Base-by-base conservation (phyloP, 2,888 invertebrate species). In the Hemicrepidius hirtus region DNA sequence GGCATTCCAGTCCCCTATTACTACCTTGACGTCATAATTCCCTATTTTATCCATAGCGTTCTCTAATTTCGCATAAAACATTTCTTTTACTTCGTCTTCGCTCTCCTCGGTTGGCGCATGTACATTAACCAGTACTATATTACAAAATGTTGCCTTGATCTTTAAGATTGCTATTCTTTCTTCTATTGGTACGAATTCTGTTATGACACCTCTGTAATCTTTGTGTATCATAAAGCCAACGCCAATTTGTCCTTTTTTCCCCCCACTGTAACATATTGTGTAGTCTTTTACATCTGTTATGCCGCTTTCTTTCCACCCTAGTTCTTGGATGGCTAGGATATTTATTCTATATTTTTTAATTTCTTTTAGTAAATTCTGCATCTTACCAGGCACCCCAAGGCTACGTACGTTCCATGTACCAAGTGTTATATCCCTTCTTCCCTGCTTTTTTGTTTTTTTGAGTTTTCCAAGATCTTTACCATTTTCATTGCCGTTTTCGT, bases 401-500 rank as follows among this genome's bases (percentile, higher is more conserved):
- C 40, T 40, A 4, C 40, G 40, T 6, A 40, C 40, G 13, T 40
- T 40, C 40, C 40, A 40, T 40, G 40, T 40, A 6, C 40, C 40
- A 2, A 40, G 40, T 13, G 7, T 40, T 40, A 40, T 40, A 7
- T 40, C 40, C 13, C 40, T 24, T 24, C 5, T 5, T 24, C 24
- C 24, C 2, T 24, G 2, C 24, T 5, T 2, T 24, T 24, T 24
- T 3, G 24, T 24, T 24, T 24, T 5, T 24, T 24, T 24, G 5
- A 24, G 5, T 9, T 37, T 37, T 9, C 37, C 37, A 41, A 6
- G 10, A 12, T 44, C 55, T 13, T 55, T 55, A 32, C 55, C 55
- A n/a, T 55, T 55, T 32, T 55, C 18, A 13, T 55, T 55, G 55
- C 55, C 55, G 13, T 55, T 55, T 55, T 55, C 55, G 55, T 50